phyloP scores from a whole-genome alignment of 37 sponge, comb jelly and placozoan genomes.

The Crambe crambe region DNA sequence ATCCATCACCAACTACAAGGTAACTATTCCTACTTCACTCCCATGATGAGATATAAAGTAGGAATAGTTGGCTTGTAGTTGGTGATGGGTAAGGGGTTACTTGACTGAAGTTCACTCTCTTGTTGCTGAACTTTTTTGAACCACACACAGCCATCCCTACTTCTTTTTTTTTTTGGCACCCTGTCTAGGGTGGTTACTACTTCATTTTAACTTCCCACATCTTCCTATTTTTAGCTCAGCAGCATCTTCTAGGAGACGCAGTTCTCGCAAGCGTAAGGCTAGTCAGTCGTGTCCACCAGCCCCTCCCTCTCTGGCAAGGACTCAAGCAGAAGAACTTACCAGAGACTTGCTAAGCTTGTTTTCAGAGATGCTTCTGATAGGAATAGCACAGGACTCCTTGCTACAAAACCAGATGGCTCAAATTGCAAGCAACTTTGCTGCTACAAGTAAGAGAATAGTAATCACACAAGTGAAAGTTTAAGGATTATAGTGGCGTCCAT shows the following conservation, averaged over 20 bases:
- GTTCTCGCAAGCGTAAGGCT: constrained; percentile 36
- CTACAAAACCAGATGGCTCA: constrained; percentile 20
- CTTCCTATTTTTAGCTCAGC: neutral
- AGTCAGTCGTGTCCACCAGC: neutral
- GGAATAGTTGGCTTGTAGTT: too few species aligned
- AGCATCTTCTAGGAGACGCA: neutral
- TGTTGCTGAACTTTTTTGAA: too few species aligned
- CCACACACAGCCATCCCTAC: too few species aligned
- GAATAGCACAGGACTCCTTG: neutral
- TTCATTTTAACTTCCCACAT: too few species aligned
- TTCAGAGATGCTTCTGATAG: constrained; percentile 33
- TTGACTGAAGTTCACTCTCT: too few species aligned
- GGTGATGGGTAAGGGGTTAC: too few species aligned
- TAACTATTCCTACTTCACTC: too few species aligned
- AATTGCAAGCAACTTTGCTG: constrained; percentile 8
- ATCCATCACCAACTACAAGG: too few species aligned
- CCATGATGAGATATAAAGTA: too few species aligned
- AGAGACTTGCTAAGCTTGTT: constrained; percentile 9
- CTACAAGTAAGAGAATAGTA: constrained; percentile 1
- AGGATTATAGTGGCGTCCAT: too few species aligned
- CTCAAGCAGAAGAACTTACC: constrained; percentile 2
- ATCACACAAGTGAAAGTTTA: neutral
- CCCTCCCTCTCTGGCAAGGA: neutral
- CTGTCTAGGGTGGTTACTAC: too few species aligned
- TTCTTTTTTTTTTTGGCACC: neutral